Evolutionary conservation across 2,113 vertebrate species (phyloP).

Genomic region (Ptilonorhynchus violaceus): DNA sequence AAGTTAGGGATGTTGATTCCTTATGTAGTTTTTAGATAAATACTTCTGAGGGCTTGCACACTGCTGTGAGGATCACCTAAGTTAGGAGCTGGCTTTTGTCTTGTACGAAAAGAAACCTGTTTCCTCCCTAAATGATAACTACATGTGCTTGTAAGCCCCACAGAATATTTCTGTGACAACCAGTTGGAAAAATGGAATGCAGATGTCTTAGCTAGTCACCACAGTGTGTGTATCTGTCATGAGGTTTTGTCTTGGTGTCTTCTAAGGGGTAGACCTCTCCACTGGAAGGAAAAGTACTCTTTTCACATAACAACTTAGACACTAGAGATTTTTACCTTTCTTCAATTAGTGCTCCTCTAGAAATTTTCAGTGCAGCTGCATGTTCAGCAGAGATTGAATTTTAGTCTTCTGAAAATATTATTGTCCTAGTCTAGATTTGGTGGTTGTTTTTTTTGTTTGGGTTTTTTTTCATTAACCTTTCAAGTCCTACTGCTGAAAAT

Average conservation of each 20-base stretch:
- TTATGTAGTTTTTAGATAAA: background rate
- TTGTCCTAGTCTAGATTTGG: background rate
- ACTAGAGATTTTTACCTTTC: background rate
- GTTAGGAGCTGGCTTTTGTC: background rate
- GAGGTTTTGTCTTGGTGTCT: background rate
- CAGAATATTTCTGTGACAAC: background rate
- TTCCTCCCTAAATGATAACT: background rate
- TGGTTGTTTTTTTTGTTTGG: background rate
- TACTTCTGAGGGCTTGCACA: background rate
- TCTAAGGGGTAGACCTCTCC: background rate
- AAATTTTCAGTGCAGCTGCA: background rate
- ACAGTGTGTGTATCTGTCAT: background rate
- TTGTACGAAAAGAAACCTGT: background rate
- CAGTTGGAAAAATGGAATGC: background rate
- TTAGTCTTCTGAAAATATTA: background rate
- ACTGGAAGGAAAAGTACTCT: background rate
- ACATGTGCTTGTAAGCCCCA: background rate
- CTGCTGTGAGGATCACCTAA: background rate
- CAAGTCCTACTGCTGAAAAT: background rate
- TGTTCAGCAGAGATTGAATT: background rate
- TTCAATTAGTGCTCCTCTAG: background rate
- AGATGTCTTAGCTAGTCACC: background rate
- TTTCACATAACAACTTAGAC: background rate
- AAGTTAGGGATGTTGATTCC: background rate
- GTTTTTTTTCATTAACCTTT: background rate